Evolutionary conservation across 2,888 invertebrate species (phyloP).

Genomic region (Tiliacea citrago): DNA sequence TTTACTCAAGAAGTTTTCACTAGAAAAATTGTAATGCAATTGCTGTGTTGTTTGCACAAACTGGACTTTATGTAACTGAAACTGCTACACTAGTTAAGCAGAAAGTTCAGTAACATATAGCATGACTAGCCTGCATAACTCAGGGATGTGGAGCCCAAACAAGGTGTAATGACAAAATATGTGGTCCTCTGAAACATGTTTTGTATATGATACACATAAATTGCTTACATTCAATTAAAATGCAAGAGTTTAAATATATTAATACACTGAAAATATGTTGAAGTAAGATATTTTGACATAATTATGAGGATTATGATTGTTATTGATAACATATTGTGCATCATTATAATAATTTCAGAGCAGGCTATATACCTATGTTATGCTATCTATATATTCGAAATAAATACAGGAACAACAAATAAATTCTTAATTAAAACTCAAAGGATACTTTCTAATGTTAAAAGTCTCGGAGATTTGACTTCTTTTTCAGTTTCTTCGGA

Average conservation of each 20-base stretch:
- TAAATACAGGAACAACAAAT: background rate
- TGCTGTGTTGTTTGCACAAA: background rate
- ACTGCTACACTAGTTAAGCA: background rate
- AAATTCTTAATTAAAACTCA: conserved; percentile 52
- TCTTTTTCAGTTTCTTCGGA: conserved; percentile 80
- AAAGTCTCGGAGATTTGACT: conserved; percentile 79
- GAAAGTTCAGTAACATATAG: conserved; percentile 14
- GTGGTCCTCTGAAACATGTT: background rate
- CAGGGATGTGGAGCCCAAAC: background rate
- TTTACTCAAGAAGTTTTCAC: too few species aligned
- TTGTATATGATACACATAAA: background rate
- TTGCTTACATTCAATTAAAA: background rate
- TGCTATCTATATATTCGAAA: background rate
- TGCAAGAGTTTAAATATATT: background rate
- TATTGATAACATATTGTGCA: background rate
- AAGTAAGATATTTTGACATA: conserved; percentile 4
- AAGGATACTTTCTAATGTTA: conserved; percentile 92
- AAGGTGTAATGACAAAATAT: background rate
- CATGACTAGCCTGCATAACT: background rate
- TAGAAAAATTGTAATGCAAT: background rate
- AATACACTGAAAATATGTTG: background rate
- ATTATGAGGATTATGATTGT: conserved; percentile 1
- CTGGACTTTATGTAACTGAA: background rate
- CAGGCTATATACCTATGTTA: too few species aligned
- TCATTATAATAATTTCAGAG: background rate